A percentile compares a stretch with the other conserved stretches of the same genome.
These are phyloP conservation scores for Paramormyrops kingsleyae DNA, from an alignment of 2,113 vertebrate genomes.

Conservation along the genomic window DNA sequence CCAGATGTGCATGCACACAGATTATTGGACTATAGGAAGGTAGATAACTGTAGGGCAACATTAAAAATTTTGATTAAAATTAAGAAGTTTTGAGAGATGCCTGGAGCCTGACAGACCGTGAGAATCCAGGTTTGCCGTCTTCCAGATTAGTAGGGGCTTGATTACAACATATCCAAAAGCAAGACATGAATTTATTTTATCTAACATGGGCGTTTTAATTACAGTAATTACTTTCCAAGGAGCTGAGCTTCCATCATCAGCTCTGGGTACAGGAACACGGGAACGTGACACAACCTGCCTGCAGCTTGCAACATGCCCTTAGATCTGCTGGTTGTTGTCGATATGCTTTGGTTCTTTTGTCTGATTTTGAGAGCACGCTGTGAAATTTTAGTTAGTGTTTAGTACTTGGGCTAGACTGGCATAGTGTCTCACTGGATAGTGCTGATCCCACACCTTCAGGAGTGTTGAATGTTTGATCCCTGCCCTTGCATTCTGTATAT, in stretches of 20 bases:
- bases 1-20: neutral
- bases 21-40: neutral
- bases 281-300: neutral
- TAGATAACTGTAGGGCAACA: neutral
- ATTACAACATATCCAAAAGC: conserved; percentile 3
- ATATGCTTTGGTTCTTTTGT: neutral
- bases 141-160: neutral
- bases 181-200: conserved; percentile 5
- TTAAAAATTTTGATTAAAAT: conserved; percentile 3
- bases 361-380: neutral
- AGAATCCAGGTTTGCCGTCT: neutral
- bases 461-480: neutral
- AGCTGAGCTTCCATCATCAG: neutral
- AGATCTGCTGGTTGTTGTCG: neutral
- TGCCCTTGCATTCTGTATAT: neutral
- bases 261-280: neutral
- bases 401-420: neutral
- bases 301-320: neutral
- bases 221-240: conserved; percentile 1
- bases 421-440: neutral
- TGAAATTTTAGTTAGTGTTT: neutral
- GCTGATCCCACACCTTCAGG: neutral
- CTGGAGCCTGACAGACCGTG: neutral
- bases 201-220: neutral
- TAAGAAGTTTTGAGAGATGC: neutral